Conservation (phyloP, 1,140 invertebrate genomes). For the Atopsyche davidsoni region DNA sequence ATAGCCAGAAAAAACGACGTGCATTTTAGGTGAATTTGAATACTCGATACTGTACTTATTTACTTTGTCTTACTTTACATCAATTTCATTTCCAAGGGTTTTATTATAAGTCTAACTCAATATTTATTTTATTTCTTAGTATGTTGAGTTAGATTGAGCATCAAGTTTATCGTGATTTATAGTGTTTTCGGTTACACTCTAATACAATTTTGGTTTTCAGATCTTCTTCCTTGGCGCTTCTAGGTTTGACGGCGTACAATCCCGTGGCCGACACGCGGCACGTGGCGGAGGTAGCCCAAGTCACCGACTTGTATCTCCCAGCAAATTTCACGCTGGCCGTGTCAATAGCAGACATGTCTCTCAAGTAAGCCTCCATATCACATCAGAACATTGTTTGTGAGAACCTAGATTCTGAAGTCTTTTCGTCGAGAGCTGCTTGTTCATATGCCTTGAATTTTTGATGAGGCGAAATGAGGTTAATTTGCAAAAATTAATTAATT, state of each 20-base stretch:
- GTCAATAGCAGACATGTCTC: constrained; percentile 6
- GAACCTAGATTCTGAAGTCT: too few relatives aligned
- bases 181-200: neutral
- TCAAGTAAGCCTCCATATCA: too few relatives aligned
- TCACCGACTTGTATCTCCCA: constrained; percentile 25
- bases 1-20: constrained; percentile 26
- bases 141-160: too few relatives aligned
- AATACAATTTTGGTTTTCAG: constrained; percentile 10
- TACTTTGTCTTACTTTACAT: neutral
- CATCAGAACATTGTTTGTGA: too few relatives aligned
- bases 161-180: neutral
- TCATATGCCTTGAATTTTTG: too few relatives aligned
- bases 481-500: too few relatives aligned
- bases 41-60: neutral
- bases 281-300: constrained; percentile 24
- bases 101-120: too few relatives aligned
- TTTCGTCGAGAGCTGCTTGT: too few relatives aligned
- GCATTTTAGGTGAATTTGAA: constrained; percentile 22
- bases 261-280: constrained; percentile 22
- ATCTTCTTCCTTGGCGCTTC: constrained; percentile 23
- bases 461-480: too few relatives aligned
- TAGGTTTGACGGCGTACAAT: constrained; percentile 23
- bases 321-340: constrained; percentile 21
- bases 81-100: neutral
- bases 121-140: too few relatives aligned